Evolutionary conservation across 1,140 invertebrate species (phyloP), one percentile per base, ranked within the genome.

Genomic region (Eurytemora carolleeae): DNA sequence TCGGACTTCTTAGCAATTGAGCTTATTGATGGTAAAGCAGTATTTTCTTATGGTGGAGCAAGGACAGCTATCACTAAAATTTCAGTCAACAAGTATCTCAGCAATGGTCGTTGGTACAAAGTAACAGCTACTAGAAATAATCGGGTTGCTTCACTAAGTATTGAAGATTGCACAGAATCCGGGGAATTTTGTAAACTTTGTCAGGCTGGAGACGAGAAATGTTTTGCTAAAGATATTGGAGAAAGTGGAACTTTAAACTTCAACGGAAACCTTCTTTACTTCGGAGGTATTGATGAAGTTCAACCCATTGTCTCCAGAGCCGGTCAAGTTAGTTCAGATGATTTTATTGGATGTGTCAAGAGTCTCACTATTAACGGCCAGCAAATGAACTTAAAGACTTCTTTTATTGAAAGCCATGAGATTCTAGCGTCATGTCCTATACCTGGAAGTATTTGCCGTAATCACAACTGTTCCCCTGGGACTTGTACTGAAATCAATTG

Each of bases 1-100:
- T 91, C 87, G 0, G 89, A 94, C 70, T 95, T 94, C 69, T 79
- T 96, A 24, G 87, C 90, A 0, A 77, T 96, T 52, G 88, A 96
- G 73, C 70, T 96, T 57, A 76, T 91, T 0, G 78, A 81, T 31
- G 87, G 88, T 0, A 80, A 79, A 67, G 82, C 87, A 0, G 77
- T 84, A 17, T 92, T 96, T 71, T 91, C 89, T 0, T 92, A 87
- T 69, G 88, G 88, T 23, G 88, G 86, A 1, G 80, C 86, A 1
- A 76, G 85, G 67, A 88, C 86, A 22, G 86, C 86, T 2, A 87
- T 91, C 26, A 86, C 85, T 2, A 79, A 80, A 0, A 78, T 90
- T 1, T 66, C 63, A 15, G 81, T 89, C 1, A 76, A 77, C 16
- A 77, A 76, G 53, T 79, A 79, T 63, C 75, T 95, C 1, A 79